A percentile compares a stretch with the other conserved stretches of the same genome.
Evolutionary conservation across 2,888 invertebrate species (phyloP).

Genomic region (Andrena haemorrhoa): DNA sequence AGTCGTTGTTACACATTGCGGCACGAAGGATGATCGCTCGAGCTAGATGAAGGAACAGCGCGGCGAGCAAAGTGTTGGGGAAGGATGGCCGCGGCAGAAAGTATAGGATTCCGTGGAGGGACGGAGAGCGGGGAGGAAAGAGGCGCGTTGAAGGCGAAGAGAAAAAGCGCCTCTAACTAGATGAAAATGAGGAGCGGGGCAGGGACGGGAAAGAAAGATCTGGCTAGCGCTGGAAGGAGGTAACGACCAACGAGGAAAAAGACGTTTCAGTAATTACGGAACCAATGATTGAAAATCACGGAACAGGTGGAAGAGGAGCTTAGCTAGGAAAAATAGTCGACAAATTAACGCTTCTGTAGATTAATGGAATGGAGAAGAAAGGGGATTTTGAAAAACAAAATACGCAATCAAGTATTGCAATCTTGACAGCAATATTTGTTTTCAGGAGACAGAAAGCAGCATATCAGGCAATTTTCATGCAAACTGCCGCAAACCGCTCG

Average conservation of each 20-base stretch:
- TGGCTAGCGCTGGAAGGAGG: background rate
- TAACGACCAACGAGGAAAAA: background rate
- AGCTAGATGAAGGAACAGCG: conserved; percentile 49
- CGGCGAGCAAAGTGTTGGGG: conserved; percentile 2
- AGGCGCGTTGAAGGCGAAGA: background rate
- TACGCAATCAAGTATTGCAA: no score
- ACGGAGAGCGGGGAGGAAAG: background rate
- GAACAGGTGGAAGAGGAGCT: background rate
- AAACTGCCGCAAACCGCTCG: no score
- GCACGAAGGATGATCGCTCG: conserved; percentile 71
- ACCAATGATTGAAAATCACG: conserved; percentile 3
- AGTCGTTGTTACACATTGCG: conserved; percentile 81
- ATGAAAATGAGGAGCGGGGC: background rate
- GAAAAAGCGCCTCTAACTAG: background rate
- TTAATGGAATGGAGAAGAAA: background rate
- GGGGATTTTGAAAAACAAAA: no score
- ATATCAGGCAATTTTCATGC: no score
- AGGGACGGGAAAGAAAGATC: background rate
- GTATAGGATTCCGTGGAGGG: background rate
- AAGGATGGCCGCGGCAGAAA: background rate
- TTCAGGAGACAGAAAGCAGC: no score
- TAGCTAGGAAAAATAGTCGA: background rate
- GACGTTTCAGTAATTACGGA: conserved; percentile 1
- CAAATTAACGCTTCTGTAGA: background rate
- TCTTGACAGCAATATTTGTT: no score